A percentile compares a stretch with the other conserved stretches of the same genome.
These are phyloP conservation scores for Epirrita christyi DNA, from an alignment of 2,888 invertebrate genomes.

Conservation along the genomic window DNA sequence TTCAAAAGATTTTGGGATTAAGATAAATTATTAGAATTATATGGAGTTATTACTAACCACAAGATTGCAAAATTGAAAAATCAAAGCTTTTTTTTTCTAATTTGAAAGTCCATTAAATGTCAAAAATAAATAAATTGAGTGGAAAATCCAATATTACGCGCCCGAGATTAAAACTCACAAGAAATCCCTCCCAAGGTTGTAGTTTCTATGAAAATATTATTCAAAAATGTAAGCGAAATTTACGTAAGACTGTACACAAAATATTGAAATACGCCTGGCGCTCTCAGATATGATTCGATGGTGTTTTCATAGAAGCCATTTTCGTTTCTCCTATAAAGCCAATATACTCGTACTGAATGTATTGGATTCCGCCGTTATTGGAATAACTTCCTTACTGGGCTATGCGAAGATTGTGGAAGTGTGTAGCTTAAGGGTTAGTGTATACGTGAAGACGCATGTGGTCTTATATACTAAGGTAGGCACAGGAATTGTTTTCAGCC, in stretches of 20 bases:
- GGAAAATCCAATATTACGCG: too few species aligned
- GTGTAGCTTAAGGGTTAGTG: not conserved
- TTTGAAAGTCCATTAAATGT: too few species aligned
- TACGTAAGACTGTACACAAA: too few species aligned
- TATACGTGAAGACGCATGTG: not conserved
- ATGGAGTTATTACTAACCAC: too few species aligned
- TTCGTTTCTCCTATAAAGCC: constrained; percentile 2
- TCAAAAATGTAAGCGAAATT: too few species aligned
- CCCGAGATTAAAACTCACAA: too few species aligned
- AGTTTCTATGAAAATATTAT: too few species aligned
- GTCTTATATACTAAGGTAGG: not conserved
- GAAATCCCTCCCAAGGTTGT: too few species aligned
- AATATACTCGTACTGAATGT: constrained; percentile 14
- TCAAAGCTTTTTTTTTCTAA: too few species aligned
- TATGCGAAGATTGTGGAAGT: not conserved
- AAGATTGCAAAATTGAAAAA: too few species aligned
- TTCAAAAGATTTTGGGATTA: not conserved
- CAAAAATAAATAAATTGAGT: too few species aligned
- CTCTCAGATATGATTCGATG: constrained; percentile 9
- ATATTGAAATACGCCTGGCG: constrained; percentile 2
- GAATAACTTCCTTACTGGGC: constrained; percentile 20
- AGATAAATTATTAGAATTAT: too few species aligned
- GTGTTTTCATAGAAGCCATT: constrained; percentile 5
- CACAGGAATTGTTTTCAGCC: not conserved
- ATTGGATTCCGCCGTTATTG: constrained; percentile 21